Percentiles rank a stretch among this genome's conserved stretches.
Evolutionary conservation across 2,888 invertebrate species (phyloP).

Genomic region (Leucophora obtusa): DNA sequence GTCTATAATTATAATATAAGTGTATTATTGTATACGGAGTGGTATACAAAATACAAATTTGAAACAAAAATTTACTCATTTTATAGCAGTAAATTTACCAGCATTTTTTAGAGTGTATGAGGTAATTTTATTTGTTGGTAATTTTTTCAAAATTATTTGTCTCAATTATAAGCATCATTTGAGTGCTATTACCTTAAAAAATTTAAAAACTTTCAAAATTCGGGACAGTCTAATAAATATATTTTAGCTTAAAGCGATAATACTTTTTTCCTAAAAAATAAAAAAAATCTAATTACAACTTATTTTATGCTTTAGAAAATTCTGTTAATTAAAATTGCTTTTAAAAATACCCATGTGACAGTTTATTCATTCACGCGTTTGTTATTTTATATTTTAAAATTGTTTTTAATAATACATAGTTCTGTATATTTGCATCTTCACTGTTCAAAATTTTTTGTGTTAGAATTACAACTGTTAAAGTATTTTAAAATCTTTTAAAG

Average conservation of each 20-base stretch:
- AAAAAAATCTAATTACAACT: not conserved
- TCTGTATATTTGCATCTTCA: not conserved
- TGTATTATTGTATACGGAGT: no score
- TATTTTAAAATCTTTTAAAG: not conserved
- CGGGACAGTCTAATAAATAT: no score
- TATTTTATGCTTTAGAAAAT: not conserved
- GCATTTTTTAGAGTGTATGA: no score
- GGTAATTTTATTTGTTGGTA: no score
- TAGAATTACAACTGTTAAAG: not conserved
- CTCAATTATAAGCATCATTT: no score
- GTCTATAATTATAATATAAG: no score
- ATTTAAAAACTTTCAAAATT: no score
- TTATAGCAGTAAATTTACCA: no score
- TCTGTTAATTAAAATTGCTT: not conserved
- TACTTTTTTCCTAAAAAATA: conserved; percentile 13
- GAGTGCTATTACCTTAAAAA: no score
- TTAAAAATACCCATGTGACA: not conserved
- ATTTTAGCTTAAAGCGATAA: conserved; percentile 33
- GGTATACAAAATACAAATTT: no score
- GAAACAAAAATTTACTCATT: no score
- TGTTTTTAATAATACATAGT: not conserved
- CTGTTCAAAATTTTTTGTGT: not conserved
- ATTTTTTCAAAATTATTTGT: no score
- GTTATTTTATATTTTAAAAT: not conserved
- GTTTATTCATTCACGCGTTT: not conserved